phyloP scores from a whole-genome alignment of 1,140 invertebrate species.

The Halictus rubicundus region DNA sequence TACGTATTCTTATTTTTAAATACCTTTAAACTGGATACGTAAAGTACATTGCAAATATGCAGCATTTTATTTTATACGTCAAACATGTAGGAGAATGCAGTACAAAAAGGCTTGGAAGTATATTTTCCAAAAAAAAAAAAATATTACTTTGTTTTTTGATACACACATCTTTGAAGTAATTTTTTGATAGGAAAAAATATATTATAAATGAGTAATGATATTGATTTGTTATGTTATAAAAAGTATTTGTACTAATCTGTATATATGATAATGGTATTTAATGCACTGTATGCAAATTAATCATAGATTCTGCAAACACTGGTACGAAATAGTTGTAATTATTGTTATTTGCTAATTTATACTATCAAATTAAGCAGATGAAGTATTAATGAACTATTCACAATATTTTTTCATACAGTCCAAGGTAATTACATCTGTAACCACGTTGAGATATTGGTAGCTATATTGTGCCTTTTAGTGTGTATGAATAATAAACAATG shows the following conservation, averaged over 20 bases:
- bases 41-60: constrained; percentile 4
- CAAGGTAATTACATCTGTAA: constrained; percentile 72
- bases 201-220: constrained; percentile 35
- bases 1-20: constrained; percentile 19
- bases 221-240: constrained; percentile 54
- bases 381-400: constrained; percentile 61
- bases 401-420: constrained; percentile 57
- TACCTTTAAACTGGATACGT: constrained; percentile 10
- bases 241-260: constrained; percentile 41
- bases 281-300: constrained; percentile 44
- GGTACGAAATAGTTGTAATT: constrained; percentile 47
- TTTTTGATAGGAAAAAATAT: constrained; percentile 32
- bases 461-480: constrained; percentile 80
- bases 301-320: constrained; percentile 32
- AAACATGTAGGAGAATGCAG: constrained; percentile 20
- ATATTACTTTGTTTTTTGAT: constrained; percentile 17
- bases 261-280: constrained; percentile 51
- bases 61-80: constrained; percentile 22
- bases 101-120: constrained; percentile 29
- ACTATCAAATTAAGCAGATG: constrained; percentile 48
- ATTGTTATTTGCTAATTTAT: constrained; percentile 58
- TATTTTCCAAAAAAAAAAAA: constrained; percentile 18
- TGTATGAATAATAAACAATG: constrained; percentile 76
- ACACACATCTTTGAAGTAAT: constrained; percentile 13
- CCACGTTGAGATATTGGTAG: constrained; percentile 78